Evolutionary conservation across 2,888 invertebrate species (phyloP).

Genomic region (Brenthis hecate): DNA sequence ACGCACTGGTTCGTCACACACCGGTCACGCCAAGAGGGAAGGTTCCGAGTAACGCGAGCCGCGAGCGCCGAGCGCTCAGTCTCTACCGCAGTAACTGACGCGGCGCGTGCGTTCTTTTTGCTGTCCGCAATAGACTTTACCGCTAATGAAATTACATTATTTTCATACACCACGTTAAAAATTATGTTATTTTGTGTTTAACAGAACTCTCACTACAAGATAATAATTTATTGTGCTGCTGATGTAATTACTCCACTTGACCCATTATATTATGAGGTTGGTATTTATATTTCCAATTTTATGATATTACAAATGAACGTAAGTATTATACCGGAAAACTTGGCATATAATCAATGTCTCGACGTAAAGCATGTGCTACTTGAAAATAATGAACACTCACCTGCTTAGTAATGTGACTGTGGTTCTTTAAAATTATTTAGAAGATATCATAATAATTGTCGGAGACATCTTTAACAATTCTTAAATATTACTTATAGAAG

Average conservation of each 20-base stretch:
- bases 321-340: constrained; percentile 40
- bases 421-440: too few species aligned
- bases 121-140: constrained; percentile 16
- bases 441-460: too few species aligned
- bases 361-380: constrained; percentile 46
- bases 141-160: not conserved
- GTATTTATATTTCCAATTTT: constrained; percentile 46
- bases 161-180: not conserved
- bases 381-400: constrained; percentile 39
- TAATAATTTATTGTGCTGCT: constrained; percentile 16
- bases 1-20: constrained; percentile 16
- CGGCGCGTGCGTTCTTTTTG: constrained; percentile 49
- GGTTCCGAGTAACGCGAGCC: constrained; percentile 12
- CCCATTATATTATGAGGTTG: constrained; percentile 45
- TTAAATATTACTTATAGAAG: too few species aligned
- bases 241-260: constrained; percentile 17
- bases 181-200: constrained; percentile 4
- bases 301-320: constrained; percentile 41
- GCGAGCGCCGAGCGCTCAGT: constrained; percentile 48
- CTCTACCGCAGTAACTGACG: constrained; percentile 56
- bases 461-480: too few species aligned
- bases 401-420: too few species aligned
- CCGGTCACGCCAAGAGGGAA: constrained; percentile 23
- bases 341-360: constrained; percentile 51
- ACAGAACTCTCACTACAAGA: constrained; percentile 14